These are phyloP conservation scores for Radopholus similis DNA, from an alignment of 1,140 invertebrate species.

Conservation along the genomic window DNA sequence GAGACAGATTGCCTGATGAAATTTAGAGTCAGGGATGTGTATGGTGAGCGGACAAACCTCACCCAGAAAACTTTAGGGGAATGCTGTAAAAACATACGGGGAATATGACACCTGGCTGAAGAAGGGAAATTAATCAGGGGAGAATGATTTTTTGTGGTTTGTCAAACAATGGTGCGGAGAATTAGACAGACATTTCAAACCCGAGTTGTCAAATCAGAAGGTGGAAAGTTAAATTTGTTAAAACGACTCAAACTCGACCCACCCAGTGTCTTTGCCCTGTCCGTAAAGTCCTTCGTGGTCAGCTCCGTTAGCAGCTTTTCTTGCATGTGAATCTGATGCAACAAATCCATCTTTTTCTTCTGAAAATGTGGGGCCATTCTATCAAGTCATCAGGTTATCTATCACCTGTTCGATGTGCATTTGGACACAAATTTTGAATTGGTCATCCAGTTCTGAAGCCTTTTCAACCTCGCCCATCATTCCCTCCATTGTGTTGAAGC, in stretches of 20 bases:
- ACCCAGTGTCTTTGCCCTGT: neutral
- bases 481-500: neutral
- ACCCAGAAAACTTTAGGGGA: too few relatives aligned
- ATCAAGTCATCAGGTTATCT: neutral
- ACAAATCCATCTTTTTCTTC: neutral
- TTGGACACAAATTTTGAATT: neutral
- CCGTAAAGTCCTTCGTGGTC: neutral
- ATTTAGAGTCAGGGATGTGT: neutral
- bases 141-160: neutral
- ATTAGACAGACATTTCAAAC: neutral
- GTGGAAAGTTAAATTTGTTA: neutral
- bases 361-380: neutral
- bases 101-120: neutral
- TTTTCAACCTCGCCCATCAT: conserved; percentile 7
- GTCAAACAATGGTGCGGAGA: neutral
- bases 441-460: conserved; percentile 6
- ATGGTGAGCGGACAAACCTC: neutral
- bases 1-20: neutral
- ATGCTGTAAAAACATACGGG: neutral
- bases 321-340: neutral
- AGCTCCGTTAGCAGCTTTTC: neutral
- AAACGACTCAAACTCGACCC: neutral
- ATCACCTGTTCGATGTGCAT: conserved; percentile 10
- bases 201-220: neutral
- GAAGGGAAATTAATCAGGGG: neutral